Evolutionary conservation across 2,113 vertebrate species (phyloP).

Genomic region (Zootoca vivipara): DNA sequence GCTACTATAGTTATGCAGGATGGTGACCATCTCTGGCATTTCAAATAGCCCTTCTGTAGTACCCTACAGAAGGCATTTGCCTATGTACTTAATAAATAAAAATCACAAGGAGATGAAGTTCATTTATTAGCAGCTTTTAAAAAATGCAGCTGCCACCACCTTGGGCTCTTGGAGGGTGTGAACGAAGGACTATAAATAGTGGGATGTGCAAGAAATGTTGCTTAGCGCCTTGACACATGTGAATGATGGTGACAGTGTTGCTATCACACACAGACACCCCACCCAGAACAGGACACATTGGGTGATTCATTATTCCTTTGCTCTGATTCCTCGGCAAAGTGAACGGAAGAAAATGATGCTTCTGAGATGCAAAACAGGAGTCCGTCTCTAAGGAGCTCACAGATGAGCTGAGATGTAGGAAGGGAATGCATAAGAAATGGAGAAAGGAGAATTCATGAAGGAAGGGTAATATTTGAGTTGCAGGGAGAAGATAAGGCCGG

Average conservation of each 20-base stretch:
- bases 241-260: conserved; percentile 9
- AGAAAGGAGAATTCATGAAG: too few species aligned
- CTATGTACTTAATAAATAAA: neutral
- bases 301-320: conserved; percentile 27
- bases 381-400: neutral
- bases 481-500: too few species aligned
- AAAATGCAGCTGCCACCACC: neutral
- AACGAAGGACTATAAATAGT: conserved; percentile 58
- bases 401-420: too few species aligned
- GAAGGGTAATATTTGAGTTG: too few species aligned
- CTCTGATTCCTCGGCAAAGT: neutral
- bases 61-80: neutral
- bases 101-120: neutral
- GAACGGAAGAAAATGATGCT: neutral
- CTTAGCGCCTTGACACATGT: conserved; percentile 45
- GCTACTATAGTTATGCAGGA: neutral
- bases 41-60: neutral
- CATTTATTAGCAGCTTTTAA: neutral
- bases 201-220: conserved; percentile 51
- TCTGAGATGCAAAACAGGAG: neutral
- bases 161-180: conserved; percentile 31
- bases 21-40: neutral
- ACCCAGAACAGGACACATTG: neutral
- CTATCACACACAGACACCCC: neutral
- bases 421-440: too few species aligned